Conservation (phyloP, 2,797 vertebrate genomes). For the Enteromius viviparus region DNA sequence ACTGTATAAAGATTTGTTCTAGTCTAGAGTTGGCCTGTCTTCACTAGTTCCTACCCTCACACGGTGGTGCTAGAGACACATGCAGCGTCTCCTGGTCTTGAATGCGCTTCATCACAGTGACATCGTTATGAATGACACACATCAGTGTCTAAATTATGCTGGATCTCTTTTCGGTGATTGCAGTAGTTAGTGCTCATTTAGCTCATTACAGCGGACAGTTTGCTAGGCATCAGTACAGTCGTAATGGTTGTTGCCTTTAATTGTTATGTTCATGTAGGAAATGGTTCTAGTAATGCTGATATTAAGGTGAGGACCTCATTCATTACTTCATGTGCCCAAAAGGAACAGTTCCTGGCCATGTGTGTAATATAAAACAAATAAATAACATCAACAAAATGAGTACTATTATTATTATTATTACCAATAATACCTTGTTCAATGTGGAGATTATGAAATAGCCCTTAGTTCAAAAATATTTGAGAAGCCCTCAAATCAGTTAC, state of each 20-base stretch:
- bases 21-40: not conserved
- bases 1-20: not conserved
- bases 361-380: not conserved
- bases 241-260: conserved; percentile 11
- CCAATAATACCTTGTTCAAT: not conserved
- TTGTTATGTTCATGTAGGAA: conserved; percentile 8
- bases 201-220: conserved; percentile 11
- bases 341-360: not conserved
- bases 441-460: not conserved
- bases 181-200: conserved; percentile 26
- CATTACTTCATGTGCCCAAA: not conserved
- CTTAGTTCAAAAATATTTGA: not conserved
- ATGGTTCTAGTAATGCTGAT: not conserved
- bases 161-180: conserved; percentile 12
- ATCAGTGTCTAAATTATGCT: conserved; percentile 18
- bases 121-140: conserved; percentile 16
- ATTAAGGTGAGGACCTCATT: not conserved
- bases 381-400: too few relatives aligned
- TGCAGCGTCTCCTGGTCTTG: not conserved
- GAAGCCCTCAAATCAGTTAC: not conserved
- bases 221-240: conserved; percentile 3
- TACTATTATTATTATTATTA: too few relatives aligned
- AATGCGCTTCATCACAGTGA: conserved; percentile 7
- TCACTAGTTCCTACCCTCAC: conserved; percentile 13
- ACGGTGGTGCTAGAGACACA: conserved; percentile 67